Evolutionary conservation across 2,888 invertebrate species (phyloP), one percentile per base, ranked within the genome.

Genomic region (Xylota sylvarum): DNA sequence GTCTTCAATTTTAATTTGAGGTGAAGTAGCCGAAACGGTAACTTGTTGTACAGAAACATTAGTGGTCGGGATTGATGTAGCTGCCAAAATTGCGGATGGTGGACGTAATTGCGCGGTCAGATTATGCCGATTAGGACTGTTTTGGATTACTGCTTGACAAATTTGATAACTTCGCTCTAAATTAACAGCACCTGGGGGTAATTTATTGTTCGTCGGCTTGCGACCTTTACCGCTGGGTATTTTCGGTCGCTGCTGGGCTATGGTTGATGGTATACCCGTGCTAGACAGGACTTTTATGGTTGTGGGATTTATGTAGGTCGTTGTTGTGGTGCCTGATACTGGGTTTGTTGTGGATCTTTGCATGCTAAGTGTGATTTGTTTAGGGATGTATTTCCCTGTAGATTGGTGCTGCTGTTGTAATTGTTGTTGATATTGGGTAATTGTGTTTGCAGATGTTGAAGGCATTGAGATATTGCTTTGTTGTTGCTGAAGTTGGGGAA

Each of bases 161-260:
- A 98, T 98, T 93, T 98, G 98, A 92, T 98, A 97, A 91, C 98
- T 98, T 76, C 98, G 95, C 91, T 98, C 98, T 72, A 98, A 93
- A 93, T 98, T 98, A 40, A 98, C 97, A 4, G 97, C 97, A 1
- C 97, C 97, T 0, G 97, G 97, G 0, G 97, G 97, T 83, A 97
- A 95, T 91, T 96, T 96, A 90, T 95, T 96, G 40, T 88, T 90
- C 6, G 95, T 94, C 89, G 91, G 90, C 82, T 91, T 91, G 19
- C 92, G 91, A 5, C 92, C 92, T 73, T 92, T 92, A 62, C 92
- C 92, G 32, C 91, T 89, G 0, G 91, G 91, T 84, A 92, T 90
- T 82, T 91, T 91, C 58, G 91, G 91, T 70, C 92, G 89, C 76
- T 92, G 92, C 85, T 92, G 92, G 17, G 92, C 91, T 83, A 92